phyloP scores from a whole-genome alignment of 2,797 vertebrate genomes.

The Crenichthys baileyi region DNA sequence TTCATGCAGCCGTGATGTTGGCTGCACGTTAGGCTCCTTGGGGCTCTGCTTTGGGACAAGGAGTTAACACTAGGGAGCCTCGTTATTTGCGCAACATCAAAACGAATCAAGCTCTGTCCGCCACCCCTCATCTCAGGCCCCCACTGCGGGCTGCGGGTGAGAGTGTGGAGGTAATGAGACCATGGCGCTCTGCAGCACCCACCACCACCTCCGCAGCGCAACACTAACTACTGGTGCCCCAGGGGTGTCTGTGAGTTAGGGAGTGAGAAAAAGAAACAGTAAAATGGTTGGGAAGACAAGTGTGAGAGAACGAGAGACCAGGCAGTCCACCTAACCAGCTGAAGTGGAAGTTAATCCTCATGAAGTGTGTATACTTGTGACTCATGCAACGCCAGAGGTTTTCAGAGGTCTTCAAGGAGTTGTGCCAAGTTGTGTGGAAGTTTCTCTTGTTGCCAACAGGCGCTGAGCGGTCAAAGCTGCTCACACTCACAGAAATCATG shows the following conservation, averaged over 20 bases:
- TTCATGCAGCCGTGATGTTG: conserved; percentile 45
- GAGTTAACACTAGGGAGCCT: conserved; percentile 70
- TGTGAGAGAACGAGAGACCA: conserved; percentile 52
- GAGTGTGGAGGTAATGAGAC: conserved; percentile 79
- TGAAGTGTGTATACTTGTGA: conserved; percentile 69
- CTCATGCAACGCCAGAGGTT: conserved; percentile 69
- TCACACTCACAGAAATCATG: conserved; percentile 32
- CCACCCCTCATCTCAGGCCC: conserved; percentile 62
- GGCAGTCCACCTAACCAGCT: conserved; percentile 79
- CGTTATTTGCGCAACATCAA: conserved; percentile 78
- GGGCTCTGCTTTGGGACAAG: conserved; percentile 53
- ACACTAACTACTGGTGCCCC: conserved; percentile 77
- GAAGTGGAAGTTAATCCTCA: conserved; percentile 78
- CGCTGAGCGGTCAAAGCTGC: conserved; percentile 47
- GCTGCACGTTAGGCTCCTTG: conserved; percentile 55
- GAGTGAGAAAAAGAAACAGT: conserved; percentile 63
- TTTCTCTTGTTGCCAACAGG: conserved; percentile 67
- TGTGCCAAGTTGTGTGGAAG: conserved; percentile 74
- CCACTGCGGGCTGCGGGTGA: conserved; percentile 55
- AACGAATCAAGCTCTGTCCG: conserved; percentile 75
- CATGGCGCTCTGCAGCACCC: conserved; percentile 56
- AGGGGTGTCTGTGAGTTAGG: conserved; percentile 71
- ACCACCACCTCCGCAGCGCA: conserved; percentile 68
- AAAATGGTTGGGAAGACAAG: conserved; percentile 48
- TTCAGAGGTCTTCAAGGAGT: conserved; percentile 69